These are phyloP conservation scores for Campylomormyrus numenius DNA, from an alignment of 2,113 vertebrate genomes.

Conservation along the genomic window DNA sequence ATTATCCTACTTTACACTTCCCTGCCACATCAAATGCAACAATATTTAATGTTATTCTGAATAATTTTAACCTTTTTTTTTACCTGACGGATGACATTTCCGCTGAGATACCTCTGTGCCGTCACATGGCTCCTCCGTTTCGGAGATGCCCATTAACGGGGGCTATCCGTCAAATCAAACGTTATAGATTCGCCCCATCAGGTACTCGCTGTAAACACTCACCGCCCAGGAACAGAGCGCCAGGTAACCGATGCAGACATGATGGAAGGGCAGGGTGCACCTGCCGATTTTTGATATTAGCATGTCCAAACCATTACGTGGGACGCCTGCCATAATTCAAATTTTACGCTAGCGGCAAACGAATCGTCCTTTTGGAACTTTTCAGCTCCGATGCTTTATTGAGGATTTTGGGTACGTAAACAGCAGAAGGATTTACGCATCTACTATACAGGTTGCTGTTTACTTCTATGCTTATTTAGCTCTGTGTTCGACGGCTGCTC, in stretches of 20 bases:
- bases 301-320: background rate
- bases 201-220: background rate
- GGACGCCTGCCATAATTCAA: background rate
- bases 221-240: background rate
- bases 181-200: constrained; percentile 24
- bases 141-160: constrained; percentile 8
- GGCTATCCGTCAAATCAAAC: constrained; percentile 21
- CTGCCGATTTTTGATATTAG: background rate
- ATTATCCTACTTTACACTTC: background rate
- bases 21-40: background rate
- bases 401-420: constrained; percentile 22
- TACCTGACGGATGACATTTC: background rate
- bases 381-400: constrained; percentile 19
- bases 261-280: background rate
- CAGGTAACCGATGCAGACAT: background rate
- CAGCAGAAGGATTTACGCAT: constrained; percentile 24
- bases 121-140: constrained; percentile 9
- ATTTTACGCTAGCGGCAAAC: background rate
- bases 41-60: background rate
- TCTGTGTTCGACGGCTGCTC: background rate
- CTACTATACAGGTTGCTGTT: constrained; percentile 15
- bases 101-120: background rate
- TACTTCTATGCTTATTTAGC: constrained; percentile 26
- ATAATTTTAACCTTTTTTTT: background rate
- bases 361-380: background rate